phyloP scores from a whole-genome alignment of 2,113 vertebrate species.

The Eonycteris spelaea region DNA sequence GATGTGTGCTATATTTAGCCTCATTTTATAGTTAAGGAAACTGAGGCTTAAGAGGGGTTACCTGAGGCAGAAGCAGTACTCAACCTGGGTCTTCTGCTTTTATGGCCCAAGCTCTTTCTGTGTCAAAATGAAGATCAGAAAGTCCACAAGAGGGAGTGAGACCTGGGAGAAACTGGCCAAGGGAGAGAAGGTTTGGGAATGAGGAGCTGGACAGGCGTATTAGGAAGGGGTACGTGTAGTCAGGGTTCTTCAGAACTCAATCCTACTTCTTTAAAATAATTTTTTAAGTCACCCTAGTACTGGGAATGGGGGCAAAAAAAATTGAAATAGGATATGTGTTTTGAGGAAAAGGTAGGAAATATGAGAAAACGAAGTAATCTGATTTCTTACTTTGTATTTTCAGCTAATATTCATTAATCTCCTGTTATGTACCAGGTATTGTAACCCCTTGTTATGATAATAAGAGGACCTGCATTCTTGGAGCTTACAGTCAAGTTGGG shows the following conservation, averaged over 20 bases:
- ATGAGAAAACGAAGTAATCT: neutral
- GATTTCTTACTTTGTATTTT: neutral
- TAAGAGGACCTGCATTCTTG: neutral
- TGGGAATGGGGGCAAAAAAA: neutral
- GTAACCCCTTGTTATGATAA: neutral
- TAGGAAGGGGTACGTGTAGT: neutral
- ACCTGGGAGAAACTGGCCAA: neutral
- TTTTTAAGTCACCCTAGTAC: neutral
- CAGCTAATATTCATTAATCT: neutral
- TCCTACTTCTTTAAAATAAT: neutral
- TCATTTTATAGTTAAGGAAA: slow-evolving; percentile 30
- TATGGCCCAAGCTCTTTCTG: neutral
- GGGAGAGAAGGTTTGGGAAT: neutral
- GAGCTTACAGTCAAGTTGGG: neutral
- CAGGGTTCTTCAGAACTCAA: neutral
- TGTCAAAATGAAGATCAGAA: neutral
- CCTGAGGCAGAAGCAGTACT: neutral
- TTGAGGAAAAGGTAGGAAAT: slow-evolving; percentile 14
- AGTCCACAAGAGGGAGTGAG: neutral
- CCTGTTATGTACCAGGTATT: neutral
- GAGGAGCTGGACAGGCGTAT: neutral
- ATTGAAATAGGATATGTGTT: neutral
- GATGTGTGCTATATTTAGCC: neutral
- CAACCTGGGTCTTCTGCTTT: neutral
- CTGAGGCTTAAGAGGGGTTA: neutral